Evolutionary conservation across 2,888 invertebrate species (phyloP), one percentile per base, ranked within the genome.

Genomic region (Polyommatus iphigenia): DNA sequence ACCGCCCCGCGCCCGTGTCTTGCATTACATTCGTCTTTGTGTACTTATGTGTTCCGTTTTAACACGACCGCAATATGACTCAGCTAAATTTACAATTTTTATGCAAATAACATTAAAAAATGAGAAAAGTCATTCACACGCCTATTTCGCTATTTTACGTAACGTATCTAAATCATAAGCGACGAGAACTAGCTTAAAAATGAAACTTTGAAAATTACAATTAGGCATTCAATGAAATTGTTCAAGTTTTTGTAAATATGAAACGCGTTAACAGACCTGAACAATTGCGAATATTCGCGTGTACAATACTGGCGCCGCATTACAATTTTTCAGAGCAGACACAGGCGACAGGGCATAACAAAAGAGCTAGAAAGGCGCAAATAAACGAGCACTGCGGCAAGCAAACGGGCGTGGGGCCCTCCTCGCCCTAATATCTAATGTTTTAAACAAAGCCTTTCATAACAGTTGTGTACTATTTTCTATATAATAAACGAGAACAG

Each of bases 301-400:
- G 87, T 88, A 91, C 92, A 91, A 90, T 90, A 86, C 89, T 67
- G 67, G 29, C 85, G 89, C 89, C 89, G 89, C 90, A 92, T 91
- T 90, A 92, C 92, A 92, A 92, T 92, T 93, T 93, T 92, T 91
- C 91, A 91, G 90, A 90, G 90, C 92, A 91, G 91, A 91, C 90
- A 91, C 89, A 89, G 86, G 89, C 92, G 89, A 91, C 91, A 89
- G 88, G 87, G 90, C 90, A 86, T 89, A 92, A 93, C 92, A 93
- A 93, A 91, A 91, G 92, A 91, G 90, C 88, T 89, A 89, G 90
- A 88, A 92, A 92, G 90, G 90, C 90, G 89, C 91, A 91, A 91
- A 92, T 91, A 92, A 92, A 91, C 91, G 91, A 91, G 90, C 90
- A 85, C 86, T 89, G 90, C 88, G 87, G 89, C 87, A 89, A 88